Conservation (phyloP, 2,888 invertebrate genomes). For the Amiota communis region DNA sequence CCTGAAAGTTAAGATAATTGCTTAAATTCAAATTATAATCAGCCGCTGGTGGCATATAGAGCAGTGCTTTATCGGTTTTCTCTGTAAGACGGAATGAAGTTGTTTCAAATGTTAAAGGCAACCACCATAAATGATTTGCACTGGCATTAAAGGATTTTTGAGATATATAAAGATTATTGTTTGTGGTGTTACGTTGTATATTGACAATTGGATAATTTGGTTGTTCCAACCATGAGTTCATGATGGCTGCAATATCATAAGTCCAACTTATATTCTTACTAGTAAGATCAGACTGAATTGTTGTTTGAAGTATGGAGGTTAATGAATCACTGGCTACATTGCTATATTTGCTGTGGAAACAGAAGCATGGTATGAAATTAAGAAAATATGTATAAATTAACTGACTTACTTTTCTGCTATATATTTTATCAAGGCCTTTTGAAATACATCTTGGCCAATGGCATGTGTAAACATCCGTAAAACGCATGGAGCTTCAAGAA, state of each 20-base stretch:
- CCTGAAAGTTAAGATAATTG: conserved; percentile 32
- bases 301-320: conserved; percentile 41
- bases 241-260: conserved; percentile 73
- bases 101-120: conserved; percentile 50
- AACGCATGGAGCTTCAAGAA: conserved; percentile 39
- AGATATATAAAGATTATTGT: conserved; percentile 72
- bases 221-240: conserved; percentile 77
- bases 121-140: conserved; percentile 40
- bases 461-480: conserved; percentile 49
- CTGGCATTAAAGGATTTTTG: conserved; percentile 65
- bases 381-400: background rate
- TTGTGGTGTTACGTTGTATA: conserved; percentile 68
- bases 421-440: conserved; percentile 41
- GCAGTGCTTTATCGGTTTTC: conserved; percentile 37
- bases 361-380: conserved; percentile 11
- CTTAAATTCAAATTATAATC: conserved; percentile 36
- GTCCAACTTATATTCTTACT: conserved; percentile 29
- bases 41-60: conserved; percentile 39
- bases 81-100: conserved; percentile 39
- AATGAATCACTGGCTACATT: conserved; percentile 47
- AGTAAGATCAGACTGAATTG: conserved; percentile 37
- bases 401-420: conserved; percentile 45
- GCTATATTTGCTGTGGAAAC: conserved; percentile 46
- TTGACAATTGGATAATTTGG: conserved; percentile 76
- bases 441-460: conserved; percentile 41